phyloP scores from a whole-genome alignment of 1,140 invertebrate genomes.

The Heterodera schachtii region DNA sequence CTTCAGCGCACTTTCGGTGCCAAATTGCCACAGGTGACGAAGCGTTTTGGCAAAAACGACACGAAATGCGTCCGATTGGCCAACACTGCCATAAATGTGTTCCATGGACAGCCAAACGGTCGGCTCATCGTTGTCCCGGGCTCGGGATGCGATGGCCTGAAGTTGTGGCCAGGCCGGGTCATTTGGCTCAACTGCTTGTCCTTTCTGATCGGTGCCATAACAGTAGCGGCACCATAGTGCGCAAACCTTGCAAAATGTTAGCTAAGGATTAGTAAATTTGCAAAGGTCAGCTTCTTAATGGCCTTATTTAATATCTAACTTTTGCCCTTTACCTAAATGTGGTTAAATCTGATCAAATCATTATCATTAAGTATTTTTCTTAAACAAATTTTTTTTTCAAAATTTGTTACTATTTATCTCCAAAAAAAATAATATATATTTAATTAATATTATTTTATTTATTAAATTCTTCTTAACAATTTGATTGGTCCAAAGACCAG shows the following conservation, averaged over 20 bases:
- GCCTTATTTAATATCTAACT: too few species aligned
- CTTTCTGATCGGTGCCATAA: neutral
- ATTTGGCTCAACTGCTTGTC: neutral
- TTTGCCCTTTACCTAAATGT: neutral
- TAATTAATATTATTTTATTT: too few species aligned
- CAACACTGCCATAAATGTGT: neutral
- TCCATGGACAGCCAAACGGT: slow-evolving; percentile 9
- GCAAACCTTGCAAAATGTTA: neutral
- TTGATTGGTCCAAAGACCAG: too few species aligned
- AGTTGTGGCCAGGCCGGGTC: neutral
- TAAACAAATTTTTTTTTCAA: too few species aligned
- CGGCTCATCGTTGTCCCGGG: neutral
- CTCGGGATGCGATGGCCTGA: neutral
- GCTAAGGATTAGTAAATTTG: neutral
- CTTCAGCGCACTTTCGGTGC: neutral
- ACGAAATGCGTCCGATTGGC: neutral
- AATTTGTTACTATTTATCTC: too few species aligned
- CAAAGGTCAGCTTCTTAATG: neutral
- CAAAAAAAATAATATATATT: too few species aligned
- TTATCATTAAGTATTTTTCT: too few species aligned
- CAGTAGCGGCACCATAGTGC: slow-evolving; percentile 9
- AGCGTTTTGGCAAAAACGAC: neutral
- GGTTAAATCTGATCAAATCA: neutral
- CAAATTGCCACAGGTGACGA: neutral
- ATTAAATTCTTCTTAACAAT: too few species aligned